Conservation (phyloP, 2,888 invertebrate genomes). For the Clunio marinus region DNA sequence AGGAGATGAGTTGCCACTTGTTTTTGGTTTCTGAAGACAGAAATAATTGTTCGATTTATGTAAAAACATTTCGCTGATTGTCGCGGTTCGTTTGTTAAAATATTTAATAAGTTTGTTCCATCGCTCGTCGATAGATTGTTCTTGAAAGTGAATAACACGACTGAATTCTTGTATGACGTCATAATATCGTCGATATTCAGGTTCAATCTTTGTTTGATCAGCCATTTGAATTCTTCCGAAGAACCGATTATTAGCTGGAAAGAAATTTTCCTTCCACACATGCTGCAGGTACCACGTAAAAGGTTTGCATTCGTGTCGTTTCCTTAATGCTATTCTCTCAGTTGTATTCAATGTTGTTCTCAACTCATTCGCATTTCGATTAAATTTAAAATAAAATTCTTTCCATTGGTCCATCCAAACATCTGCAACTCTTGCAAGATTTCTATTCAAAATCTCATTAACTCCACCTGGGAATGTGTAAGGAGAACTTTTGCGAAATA, state of each 20-base stretch:
- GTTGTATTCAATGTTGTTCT: constrained; percentile 52
- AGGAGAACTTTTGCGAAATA: constrained; percentile 88
- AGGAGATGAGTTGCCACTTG: constrained; percentile 24
- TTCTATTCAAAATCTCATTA: constrained; percentile 78
- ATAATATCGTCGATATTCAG: constrained; percentile 45
- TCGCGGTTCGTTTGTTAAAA: constrained; percentile 42
- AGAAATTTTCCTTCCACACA: constrained; percentile 95
- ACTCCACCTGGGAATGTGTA: constrained; percentile 94
- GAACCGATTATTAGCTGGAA: constrained; percentile 80
- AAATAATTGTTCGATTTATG: constrained; percentile 21
- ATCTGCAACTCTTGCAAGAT: constrained; percentile 85
- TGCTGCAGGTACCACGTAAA: constrained; percentile 93
- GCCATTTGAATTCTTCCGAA: constrained; percentile 73
- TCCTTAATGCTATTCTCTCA: constrained; percentile 63
- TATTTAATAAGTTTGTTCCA: constrained; percentile 39
- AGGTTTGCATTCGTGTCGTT: constrained; percentile 72
- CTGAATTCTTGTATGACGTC: constrained; percentile 40
- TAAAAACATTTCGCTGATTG: constrained; percentile 2
- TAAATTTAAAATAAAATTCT: constrained; percentile 84
- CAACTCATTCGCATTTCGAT: constrained; percentile 56
- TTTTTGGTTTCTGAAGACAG: constrained; percentile 40
- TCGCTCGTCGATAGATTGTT: constrained; percentile 31
- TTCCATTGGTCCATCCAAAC: constrained; percentile 99
- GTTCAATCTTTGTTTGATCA: constrained; percentile 45
- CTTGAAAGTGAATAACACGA: constrained; percentile 36